Evolutionary conservation across 1,140 invertebrate species (phyloP), one percentile per base, ranked within the genome.

Genomic region (Anastrepha obliqua): DNA sequence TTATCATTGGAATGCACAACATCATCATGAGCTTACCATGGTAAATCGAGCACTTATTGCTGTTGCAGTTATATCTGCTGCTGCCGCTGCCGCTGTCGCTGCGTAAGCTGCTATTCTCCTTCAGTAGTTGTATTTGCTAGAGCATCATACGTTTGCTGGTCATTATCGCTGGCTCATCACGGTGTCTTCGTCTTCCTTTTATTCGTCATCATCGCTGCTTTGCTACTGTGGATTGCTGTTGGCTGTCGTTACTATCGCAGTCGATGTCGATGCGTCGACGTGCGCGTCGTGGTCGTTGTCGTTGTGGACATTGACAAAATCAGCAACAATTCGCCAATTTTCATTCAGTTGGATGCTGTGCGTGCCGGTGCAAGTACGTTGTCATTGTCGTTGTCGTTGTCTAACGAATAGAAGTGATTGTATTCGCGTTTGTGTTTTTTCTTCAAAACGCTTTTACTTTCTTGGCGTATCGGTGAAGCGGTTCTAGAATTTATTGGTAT

Each of bases 311-410:
- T 67, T 89, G 89, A 92, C 89, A 92, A 92, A 92, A 91, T 89
- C 90, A 92, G 91, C 90, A 90, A 90, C 90, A 92, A 91, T 91
- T 90, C 89, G 88, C 89, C 58, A 89, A 85, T 90, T 89, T 55
- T 44, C 88, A 86, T 91, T 92, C 91, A 92, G 91, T 92, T 90
- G 91, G 89, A 87, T 89, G 89, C 88, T 89, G 91, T 90, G 87
- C 89, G 70, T 87, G 88, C 86, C 64, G 86, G 64, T 51, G 86
- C 62, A 87, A 65, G 86, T 62, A 65, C 60, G 64, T 87, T 42
- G 2, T 39, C 51, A 11, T 55, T 55, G 29, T 29, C 29, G 29
- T 29, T 85, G 47, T 20, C 20, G 81, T 85, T 85, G 81, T 86
- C 85, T 86, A 6, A 6, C 17, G 60, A 62, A 62, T n/a, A 62